Percentiles rank a stretch among this genome's conserved stretches.
Evolutionary conservation across 1,140 invertebrate genomes (phyloP).

Genomic region (Cotesia typhae): DNA sequence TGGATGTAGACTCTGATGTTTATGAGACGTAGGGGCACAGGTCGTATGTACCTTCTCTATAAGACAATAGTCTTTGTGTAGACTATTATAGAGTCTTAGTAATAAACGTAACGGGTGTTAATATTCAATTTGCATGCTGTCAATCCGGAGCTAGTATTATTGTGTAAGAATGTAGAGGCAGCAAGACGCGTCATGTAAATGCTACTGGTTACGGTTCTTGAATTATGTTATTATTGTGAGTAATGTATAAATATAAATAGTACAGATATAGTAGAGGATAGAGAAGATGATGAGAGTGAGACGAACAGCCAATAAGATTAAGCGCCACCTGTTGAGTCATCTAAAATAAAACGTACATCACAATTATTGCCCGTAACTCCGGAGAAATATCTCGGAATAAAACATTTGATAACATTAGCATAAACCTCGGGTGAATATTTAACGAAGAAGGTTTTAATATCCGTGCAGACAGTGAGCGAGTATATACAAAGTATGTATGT

Average conservation of each 20-base stretch:
- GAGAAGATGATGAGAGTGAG: no score
- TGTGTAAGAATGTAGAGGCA: not conserved
- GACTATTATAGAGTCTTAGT: no score
- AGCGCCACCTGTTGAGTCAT: constrained; percentile 32
- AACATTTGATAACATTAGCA: constrained; percentile 31
- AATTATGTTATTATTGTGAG: not conserved
- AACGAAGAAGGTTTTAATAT: constrained; percentile 11
- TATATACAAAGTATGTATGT: constrained; percentile 12
- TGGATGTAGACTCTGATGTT: not conserved
- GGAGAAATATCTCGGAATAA: not conserved
- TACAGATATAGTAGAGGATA: not conserved
- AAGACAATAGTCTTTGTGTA: no score
- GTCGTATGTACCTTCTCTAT: constrained; percentile 1
- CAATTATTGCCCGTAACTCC: constrained; percentile 10
- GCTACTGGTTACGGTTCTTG: constrained; percentile 14
- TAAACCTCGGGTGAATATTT: constrained; percentile 31
- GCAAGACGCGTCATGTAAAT: not conserved
- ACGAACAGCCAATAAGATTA: not conserved
- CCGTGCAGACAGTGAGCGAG: constrained; percentile 19
- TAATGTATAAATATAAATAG: constrained; percentile 14
- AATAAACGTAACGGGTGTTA: constrained; percentile 21
- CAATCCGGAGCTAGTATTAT: constrained; percentile 26
- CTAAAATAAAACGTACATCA: not conserved
- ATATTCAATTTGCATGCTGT: constrained; percentile 42
- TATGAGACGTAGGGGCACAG: constrained; percentile 41